Evolutionary conservation across 1,140 invertebrate genomes (phyloP).

Genomic region (Argopecten irradians): DNA sequence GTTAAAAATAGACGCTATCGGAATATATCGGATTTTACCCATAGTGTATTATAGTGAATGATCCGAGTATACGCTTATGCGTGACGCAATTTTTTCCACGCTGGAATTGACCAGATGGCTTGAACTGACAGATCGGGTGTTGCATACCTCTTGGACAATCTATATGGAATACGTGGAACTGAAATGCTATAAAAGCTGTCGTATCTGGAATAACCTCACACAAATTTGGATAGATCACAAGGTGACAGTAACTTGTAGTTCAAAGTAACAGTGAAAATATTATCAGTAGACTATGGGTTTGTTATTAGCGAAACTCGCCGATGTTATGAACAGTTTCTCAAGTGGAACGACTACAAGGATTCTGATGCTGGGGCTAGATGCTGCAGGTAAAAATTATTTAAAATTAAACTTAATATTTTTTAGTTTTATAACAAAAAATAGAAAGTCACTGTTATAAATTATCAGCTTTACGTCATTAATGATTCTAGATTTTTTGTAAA

Average conservation of each 20-base stretch:
- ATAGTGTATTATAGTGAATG: not conserved
- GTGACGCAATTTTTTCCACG: not conserved
- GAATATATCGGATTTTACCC: too few species aligned
- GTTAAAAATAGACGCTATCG: not conserved
- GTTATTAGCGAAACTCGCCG: constrained; percentile 57
- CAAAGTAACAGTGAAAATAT: not conserved
- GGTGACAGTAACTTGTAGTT: not conserved
- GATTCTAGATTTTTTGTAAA: not conserved
- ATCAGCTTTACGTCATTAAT: not conserved
- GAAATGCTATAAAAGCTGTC: not conserved
- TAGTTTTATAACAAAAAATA: not conserved
- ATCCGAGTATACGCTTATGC: not conserved
- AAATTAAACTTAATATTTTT: not conserved
- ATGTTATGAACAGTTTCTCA: constrained; percentile 54
- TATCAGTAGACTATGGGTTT: not conserved
- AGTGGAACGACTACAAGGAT: constrained; percentile 61
- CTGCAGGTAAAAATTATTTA: constrained; percentile 62
- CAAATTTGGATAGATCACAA: not conserved
- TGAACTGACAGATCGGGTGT: not conserved
- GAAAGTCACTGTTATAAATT: not conserved
- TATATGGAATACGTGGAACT: not conserved
- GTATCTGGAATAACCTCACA: not conserved
- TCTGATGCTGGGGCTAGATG: constrained; percentile 72
- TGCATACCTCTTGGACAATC: not conserved
- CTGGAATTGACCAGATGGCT: not conserved